These are phyloP conservation scores for Lingula anatina DNA, from an alignment of 2,888 invertebrate species.

Conservation along the genomic window DNA sequence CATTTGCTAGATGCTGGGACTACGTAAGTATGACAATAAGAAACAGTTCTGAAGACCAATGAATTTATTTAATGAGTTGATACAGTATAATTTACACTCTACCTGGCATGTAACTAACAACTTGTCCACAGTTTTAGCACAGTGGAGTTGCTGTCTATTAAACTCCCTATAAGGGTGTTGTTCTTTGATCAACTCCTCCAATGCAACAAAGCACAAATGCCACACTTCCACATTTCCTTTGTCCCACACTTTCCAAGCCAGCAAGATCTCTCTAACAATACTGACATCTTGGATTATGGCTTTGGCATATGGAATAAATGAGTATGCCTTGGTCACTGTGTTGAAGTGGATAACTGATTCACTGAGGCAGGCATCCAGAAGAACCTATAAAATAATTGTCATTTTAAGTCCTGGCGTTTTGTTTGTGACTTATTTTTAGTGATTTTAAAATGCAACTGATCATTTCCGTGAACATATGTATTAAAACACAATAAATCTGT, in stretches of 20 bases:
- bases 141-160: slow-evolving; percentile 67
- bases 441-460: too few relatives aligned
- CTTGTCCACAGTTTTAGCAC: slow-evolving; percentile 62
- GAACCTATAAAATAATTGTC: slow-evolving; percentile 25
- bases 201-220: slow-evolving; percentile 33
- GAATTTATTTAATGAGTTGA: too few relatives aligned
- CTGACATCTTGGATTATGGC: slow-evolving; percentile 30
- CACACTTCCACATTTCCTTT: slow-evolving; percentile 19
- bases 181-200: slow-evolving; percentile 61
- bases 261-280: slow-evolving; percentile 35
- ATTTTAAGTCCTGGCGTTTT: too few relatives aligned
- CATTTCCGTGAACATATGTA: too few relatives aligned
- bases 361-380: slow-evolving; percentile 33
- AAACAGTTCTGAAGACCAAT: too few relatives aligned
- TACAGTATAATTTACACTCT: too few relatives aligned
- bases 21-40: too few relatives aligned
- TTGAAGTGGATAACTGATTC: slow-evolving; percentile 29
- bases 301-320: slow-evolving; percentile 23
- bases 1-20: too few relatives aligned
- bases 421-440: too few relatives aligned
- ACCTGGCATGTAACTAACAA: slow-evolving; percentile 66
- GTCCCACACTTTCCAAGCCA: slow-evolving; percentile 44
- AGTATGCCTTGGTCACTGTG: slow-evolving; percentile 11
- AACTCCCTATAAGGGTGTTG: slow-evolving; percentile 66
- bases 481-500: too few relatives aligned